These are phyloP conservation scores for Megamerina dolium DNA, from an alignment of 2,888 invertebrate species.

Conservation along the genomic window DNA sequence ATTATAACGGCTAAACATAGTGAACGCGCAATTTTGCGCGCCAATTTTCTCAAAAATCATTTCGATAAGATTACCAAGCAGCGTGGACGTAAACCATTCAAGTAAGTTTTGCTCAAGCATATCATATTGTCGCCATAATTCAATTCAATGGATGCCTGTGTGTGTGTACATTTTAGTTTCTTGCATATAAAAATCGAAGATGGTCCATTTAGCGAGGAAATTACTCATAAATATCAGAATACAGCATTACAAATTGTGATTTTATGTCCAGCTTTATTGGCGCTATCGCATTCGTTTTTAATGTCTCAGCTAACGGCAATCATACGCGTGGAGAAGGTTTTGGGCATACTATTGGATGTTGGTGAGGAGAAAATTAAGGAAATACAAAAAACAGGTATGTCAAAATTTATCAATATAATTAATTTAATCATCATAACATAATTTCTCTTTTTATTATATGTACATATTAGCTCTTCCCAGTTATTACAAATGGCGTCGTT, in stretches of 20 bases:
- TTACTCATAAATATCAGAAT: constrained; percentile 51
- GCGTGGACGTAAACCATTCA: constrained; percentile 72
- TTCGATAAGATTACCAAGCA: constrained; percentile 81
- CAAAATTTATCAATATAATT: background rate
- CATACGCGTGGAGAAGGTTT: constrained; percentile 60
- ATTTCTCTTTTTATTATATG: background rate
- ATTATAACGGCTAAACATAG: constrained; percentile 74
- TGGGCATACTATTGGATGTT: constrained; percentile 77
- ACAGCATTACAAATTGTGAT: constrained; percentile 76
- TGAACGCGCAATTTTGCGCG: constrained; percentile 73
- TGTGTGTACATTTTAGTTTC: constrained; percentile 53
- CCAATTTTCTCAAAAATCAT: constrained; percentile 73
- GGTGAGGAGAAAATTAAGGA: constrained; percentile 65
- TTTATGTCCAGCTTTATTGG: constrained; percentile 68
- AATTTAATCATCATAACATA: background rate
- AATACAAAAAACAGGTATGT: constrained; percentile 61
- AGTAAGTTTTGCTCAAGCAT: constrained; percentile 60
- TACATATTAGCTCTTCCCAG: constrained; percentile 55
- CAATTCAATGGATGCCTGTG: background rate
- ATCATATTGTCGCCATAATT: background rate
- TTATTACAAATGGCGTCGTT: constrained; percentile 75
- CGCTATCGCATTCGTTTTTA: constrained; percentile 47
- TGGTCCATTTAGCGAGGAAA: constrained; percentile 51
- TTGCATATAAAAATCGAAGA: constrained; percentile 71
- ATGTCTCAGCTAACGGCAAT: constrained; percentile 44